Evolutionary conservation across 2,888 invertebrate genomes (phyloP).

Genomic region (Pristionchus maxplancki): DNA sequence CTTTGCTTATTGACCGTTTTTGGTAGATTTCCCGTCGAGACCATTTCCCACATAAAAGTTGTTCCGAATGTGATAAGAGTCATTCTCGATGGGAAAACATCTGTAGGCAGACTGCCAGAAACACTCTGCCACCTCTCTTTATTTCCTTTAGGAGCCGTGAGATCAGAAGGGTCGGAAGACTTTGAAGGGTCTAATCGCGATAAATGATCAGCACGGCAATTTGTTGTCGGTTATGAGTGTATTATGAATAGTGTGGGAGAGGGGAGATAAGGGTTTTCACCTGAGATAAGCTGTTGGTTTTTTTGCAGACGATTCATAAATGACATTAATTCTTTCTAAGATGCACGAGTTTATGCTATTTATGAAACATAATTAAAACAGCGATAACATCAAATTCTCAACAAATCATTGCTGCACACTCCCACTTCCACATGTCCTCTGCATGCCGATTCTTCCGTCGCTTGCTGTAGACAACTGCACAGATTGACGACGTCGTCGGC

Average conservation of each 20-base stretch:
- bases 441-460: not conserved
- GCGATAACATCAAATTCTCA: no score
- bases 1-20: not conserved
- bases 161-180: constrained; percentile 14
- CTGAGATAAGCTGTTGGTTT: no score
- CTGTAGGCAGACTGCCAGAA: constrained; percentile 33
- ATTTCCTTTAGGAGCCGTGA: constrained; percentile 19
- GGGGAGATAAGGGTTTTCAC: not conserved
- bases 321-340: no score
- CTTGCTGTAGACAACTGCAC: not conserved
- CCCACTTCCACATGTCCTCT: not conserved
- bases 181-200: constrained; percentile 27
- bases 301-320: no score
- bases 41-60: constrained; percentile 37
- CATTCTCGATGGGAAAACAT: constrained; percentile 31
- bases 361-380: no score
- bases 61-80: constrained; percentile 43
- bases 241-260: constrained; percentile 33
- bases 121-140: not conserved
- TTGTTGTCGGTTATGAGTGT: not conserved
- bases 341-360: no score
- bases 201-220: not conserved
- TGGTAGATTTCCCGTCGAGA: not conserved
- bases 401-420: not conserved
- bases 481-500: not conserved